A percentile compares a stretch with the other conserved stretches of the same genome.
Evolutionary conservation across 1,140 invertebrate species (phyloP).

Genomic region (Lutraria rhynchaena): DNA sequence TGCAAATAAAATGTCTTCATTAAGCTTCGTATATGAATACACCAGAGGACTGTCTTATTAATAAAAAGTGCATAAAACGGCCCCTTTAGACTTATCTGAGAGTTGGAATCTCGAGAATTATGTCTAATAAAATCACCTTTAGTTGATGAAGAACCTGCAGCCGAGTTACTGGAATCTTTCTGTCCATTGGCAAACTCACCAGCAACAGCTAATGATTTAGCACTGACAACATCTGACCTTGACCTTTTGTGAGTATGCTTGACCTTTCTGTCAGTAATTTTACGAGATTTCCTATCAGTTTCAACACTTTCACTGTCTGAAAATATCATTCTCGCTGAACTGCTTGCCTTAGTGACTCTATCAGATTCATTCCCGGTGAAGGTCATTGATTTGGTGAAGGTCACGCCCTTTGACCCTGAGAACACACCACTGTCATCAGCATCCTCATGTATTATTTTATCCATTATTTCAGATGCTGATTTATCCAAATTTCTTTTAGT

Average conservation of each 20-base stretch:
- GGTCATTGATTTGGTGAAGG: conserved; percentile 33
- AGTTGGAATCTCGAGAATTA: too few relatives aligned
- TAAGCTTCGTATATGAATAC: too few relatives aligned
- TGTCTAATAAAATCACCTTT: too few relatives aligned
- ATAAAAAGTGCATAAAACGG: too few relatives aligned
- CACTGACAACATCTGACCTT: conserved; percentile 68
- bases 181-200: background rate
- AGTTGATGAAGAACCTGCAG: too few relatives aligned
- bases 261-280: conserved; percentile 30
- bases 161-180: background rate
- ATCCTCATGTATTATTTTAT: conserved; percentile 47
- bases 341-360: background rate
- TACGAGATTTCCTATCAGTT: conserved; percentile 8
- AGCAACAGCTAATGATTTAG: conserved; percentile 40
- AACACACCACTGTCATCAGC: conserved; percentile 50
- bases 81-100: too few relatives aligned
- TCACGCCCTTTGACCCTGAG: conserved; percentile 13
- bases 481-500: conserved; percentile 10
- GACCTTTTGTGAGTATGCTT: conserved; percentile 68
- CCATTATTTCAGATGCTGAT: conserved; percentile 36
- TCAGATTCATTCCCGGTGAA: conserved; percentile 5
- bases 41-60: too few relatives aligned
- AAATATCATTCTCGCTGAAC: conserved; percentile 58
- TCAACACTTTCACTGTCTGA: conserved; percentile 65
- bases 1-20: too few relatives aligned